Conservation (phyloP, 2,113 vertebrate genomes). For the Halichoeres trimaculatus region DNA sequence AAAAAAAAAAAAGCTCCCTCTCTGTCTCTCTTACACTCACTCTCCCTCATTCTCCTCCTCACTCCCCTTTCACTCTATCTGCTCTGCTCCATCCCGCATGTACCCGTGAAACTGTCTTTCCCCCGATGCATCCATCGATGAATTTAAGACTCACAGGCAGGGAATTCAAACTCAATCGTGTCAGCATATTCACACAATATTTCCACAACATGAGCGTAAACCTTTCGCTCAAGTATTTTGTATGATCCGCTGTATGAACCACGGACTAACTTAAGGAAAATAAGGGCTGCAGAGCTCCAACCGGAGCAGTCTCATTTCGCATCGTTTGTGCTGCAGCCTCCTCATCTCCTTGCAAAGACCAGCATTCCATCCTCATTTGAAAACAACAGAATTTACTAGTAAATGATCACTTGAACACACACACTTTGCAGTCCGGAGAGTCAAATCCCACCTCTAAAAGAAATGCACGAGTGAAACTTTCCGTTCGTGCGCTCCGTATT, state of each 20-base stretch:
- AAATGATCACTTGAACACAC: not conserved
- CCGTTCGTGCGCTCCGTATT: conserved; percentile 27
- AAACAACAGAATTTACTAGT: not conserved
- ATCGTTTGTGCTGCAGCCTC: not conserved
- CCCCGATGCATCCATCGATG: not conserved
- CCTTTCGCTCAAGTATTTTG: not conserved
- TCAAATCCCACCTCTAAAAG: not conserved
- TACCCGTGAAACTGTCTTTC: conserved; percentile 12
- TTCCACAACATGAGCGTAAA: not conserved
- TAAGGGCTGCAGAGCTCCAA: not conserved
- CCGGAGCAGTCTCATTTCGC: not conserved
- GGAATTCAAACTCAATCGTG: not conserved
- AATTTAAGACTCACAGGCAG: not conserved
- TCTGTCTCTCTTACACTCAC: not conserved
- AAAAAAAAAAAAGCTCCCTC: conserved; percentile 41
- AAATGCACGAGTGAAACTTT: conserved; percentile 44
- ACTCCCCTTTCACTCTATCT: not conserved
- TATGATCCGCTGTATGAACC: not conserved
- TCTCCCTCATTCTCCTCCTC: not conserved
- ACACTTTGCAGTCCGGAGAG: not conserved
- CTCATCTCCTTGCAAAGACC: not conserved
- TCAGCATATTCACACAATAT: not conserved
- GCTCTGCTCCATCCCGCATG: conserved; percentile 13
- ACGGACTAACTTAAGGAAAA: conserved; percentile 21
- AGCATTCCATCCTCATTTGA: not conserved